phyloP scores from a whole-genome alignment of 2,888 invertebrate genomes.

The Himalopsyche kuldschensis region DNA sequence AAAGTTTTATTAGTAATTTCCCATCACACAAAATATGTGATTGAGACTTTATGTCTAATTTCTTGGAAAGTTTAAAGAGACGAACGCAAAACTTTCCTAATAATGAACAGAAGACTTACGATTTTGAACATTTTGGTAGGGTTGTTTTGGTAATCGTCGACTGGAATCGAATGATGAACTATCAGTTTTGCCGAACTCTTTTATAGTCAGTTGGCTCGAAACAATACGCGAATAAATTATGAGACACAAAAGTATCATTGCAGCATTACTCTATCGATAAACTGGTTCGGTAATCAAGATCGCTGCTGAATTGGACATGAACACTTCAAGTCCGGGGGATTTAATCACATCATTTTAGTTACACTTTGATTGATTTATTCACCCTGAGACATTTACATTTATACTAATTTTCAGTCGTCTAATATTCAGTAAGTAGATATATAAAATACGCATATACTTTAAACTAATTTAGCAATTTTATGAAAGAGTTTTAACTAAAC shows the following conservation, averaged over 20 bases:
- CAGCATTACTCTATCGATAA: slow-evolving; percentile 12
- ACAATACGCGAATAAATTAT: slow-evolving; percentile 17
- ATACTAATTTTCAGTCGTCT: too few species aligned
- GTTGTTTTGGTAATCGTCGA: slow-evolving; percentile 34
- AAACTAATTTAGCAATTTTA: too few species aligned
- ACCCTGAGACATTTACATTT: neutral
- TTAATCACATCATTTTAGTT: neutral
- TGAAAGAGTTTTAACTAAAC: too few species aligned
- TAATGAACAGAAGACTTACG: slow-evolving; percentile 46
- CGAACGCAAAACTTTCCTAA: neutral
- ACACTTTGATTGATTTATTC: neutral
- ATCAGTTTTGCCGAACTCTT: neutral
- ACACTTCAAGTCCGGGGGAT: neutral
- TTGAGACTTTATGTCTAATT: neutral
- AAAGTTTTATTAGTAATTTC: neutral
- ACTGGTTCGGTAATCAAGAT: slow-evolving; percentile 26
- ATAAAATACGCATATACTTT: too few species aligned
- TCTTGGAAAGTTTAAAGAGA: neutral
- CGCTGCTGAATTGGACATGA: neutral
- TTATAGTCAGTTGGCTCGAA: slow-evolving; percentile 20
- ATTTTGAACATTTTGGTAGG: slow-evolving; percentile 57
- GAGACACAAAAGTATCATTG: slow-evolving; percentile 11
- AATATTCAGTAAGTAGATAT: too few species aligned
- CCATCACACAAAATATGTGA: neutral
- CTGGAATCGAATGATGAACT: slow-evolving; percentile 32